These are phyloP conservation scores for Mastomys coucha DNA, from an alignment of 2,113 vertebrate genomes.

Conservation along the genomic window DNA sequence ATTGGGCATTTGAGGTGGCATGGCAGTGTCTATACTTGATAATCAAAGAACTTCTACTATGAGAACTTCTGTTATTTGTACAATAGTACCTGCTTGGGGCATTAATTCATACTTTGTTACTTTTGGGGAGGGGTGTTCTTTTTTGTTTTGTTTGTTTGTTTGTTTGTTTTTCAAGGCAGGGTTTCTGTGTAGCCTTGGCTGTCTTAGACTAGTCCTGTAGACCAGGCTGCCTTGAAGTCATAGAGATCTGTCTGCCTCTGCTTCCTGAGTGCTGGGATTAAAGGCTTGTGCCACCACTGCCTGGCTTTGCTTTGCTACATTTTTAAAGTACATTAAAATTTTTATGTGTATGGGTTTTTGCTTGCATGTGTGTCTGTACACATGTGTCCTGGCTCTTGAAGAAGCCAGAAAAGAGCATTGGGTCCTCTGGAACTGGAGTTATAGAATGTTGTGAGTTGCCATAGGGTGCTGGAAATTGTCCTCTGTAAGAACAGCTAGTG, in stretches of 20 bases:
- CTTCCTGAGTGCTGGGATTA: not conserved
- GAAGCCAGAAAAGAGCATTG: not conserved
- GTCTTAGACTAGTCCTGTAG: not conserved
- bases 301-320: not conserved
- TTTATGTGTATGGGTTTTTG: not conserved
- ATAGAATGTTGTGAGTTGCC: not conserved
- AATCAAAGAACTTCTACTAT: not conserved
- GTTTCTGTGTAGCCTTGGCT: not conserved
- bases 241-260: not conserved
- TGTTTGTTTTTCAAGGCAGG: not conserved
- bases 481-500: not conserved
- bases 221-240: not conserved
- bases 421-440: not conserved
- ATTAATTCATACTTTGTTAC: constrained; percentile 35
- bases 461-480: not conserved
- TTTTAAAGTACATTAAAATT: not conserved
- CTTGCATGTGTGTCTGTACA: not conserved
- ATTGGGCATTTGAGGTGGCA: not conserved
- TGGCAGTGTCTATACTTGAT: not conserved
- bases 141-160: too few species aligned
- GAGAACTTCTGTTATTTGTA: constrained; percentile 32
- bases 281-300: not conserved
- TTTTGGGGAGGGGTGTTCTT: not conserved
- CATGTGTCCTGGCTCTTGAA: not conserved
- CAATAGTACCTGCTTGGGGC: not conserved